Evolutionary conservation across 92 coral and sea anemone species (phyloP), one percentile per base, ranked within the genome.

Genomic region (Bergia puertoricense): DNA sequence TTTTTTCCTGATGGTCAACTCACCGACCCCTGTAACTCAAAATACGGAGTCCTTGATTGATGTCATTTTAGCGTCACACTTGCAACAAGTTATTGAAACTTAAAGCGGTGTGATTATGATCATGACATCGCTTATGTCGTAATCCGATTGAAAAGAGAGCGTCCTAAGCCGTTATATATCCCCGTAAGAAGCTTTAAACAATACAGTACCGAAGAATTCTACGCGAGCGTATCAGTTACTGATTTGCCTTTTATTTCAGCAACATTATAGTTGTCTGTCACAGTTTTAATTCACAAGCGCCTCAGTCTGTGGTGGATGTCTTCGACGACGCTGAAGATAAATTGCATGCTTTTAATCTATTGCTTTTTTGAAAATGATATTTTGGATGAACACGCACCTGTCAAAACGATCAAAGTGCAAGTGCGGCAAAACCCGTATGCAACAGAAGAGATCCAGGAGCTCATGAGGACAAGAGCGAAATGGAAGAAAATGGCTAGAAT

Each of bases 361-460:
- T 88, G 56, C 73, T 91, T 40, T 30, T 30, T 30, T 30, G 0
- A 30, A 30, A 88, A 81, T n/a, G 75, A 80, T 37, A 76, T 88
- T 11, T 43, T 91, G 45, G 79, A 91, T 73, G 56, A 88, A 83
- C 93, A 88, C 23, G 86, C 89, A 41, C 90, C 90, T 56, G 62
- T 92, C 75, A 92, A 73, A 81, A 89, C 82, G 5, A 45, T 89
- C 75, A 89, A 92, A 85, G 50, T 86, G 50, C 88, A 82, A 16
- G 91, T 89, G 23, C 71, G 85, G 45, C 92, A 92, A 23, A 92
- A 79, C 30, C 91, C 92, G 8, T 87, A 69, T 57, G 80, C 88
- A 36, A 86, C 91, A 23, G 90, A 81, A 9, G 84, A 89, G 9
- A 92, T 92, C 44, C 86, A 88, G 4, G 86, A 23, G 40, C 80